Evolutionary conservation across 1,140 invertebrate species (phyloP).

Genomic region (Cyrtorhinus lividipennis): DNA sequence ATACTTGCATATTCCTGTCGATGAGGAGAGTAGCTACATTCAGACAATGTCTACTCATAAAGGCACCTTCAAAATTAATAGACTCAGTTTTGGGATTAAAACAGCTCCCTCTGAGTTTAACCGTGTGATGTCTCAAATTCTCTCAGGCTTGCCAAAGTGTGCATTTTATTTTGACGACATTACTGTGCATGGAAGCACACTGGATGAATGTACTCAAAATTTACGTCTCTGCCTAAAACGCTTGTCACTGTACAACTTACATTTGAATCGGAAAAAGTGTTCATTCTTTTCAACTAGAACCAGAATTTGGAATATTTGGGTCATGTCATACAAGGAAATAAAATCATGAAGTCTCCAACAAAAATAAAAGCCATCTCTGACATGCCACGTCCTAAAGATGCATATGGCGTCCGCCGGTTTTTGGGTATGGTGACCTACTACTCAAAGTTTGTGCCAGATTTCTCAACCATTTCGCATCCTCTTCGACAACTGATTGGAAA

Average conservation of each 20-base stretch:
- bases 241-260: not conserved
- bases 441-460: not conserved
- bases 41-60: conserved; percentile 26
- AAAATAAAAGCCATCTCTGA: not conserved
- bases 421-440: not conserved
- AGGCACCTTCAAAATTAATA: conserved; percentile 29
- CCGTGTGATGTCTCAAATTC: not conserved
- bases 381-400: not conserved
- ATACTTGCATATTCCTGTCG: conserved; percentile 32
- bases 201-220: not conserved
- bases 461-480: not conserved
- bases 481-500: too few species aligned
- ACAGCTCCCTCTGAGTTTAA: conserved; percentile 27
- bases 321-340: not conserved
- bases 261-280: not conserved
- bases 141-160: not conserved
- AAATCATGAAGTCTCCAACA: not conserved
- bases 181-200: not conserved
- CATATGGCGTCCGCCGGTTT: not conserved
- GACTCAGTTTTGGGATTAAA: conserved; percentile 33
- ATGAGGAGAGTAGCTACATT: conserved; percentile 31
- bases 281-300: not conserved
- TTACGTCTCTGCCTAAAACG: not conserved
- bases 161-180: conserved; percentile 1
- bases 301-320: not conserved